phyloP scores from a whole-genome alignment of 92 coral and sea anemone species.

The Zoanthus solanderi region DNA sequence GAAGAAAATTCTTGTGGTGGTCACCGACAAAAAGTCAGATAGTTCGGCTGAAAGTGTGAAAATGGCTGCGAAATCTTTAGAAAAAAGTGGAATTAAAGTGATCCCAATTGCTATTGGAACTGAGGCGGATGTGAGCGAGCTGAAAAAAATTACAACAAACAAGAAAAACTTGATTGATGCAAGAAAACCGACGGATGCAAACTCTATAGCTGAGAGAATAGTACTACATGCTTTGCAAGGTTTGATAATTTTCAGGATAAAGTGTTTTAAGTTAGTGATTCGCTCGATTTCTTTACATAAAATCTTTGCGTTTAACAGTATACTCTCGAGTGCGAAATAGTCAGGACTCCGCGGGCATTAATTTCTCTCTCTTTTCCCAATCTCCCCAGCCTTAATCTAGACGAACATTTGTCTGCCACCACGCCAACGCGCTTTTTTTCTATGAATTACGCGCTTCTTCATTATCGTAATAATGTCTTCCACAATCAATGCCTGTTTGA shows the following conservation, averaged over 20 bases:
- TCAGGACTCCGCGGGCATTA: too few relatives aligned
- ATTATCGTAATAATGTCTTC: too few relatives aligned
- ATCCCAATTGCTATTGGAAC: slow-evolving; percentile 54
- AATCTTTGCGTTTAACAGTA: too few relatives aligned
- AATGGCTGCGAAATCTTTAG: slow-evolving; percentile 31
- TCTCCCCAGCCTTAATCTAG: too few relatives aligned
- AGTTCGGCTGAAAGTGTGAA: slow-evolving; percentile 39
- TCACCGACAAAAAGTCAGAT: slow-evolving; percentile 48
- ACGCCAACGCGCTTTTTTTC: too few relatives aligned
- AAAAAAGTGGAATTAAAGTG: slow-evolving; percentile 39
- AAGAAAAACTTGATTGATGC: slow-evolving; percentile 49
- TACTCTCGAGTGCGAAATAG: too few relatives aligned
- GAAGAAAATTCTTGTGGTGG: slow-evolving; percentile 42
- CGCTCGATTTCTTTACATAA: background rate
- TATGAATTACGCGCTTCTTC: too few relatives aligned
- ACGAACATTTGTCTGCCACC: too few relatives aligned
- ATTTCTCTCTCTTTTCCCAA: too few relatives aligned
- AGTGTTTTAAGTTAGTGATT: background rate
- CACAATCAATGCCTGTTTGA: too few relatives aligned
- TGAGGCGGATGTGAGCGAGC: slow-evolving; percentile 45
- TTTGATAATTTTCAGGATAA: background rate
- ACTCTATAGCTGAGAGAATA: slow-evolving; percentile 50
- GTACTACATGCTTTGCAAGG: slow-evolving; percentile 44
- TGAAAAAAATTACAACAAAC: slow-evolving; percentile 33
- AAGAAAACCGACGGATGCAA: slow-evolving; percentile 46